Conservation (phyloP, 2,888 invertebrate species). For the Pachymerium ferrugineum region DNA sequence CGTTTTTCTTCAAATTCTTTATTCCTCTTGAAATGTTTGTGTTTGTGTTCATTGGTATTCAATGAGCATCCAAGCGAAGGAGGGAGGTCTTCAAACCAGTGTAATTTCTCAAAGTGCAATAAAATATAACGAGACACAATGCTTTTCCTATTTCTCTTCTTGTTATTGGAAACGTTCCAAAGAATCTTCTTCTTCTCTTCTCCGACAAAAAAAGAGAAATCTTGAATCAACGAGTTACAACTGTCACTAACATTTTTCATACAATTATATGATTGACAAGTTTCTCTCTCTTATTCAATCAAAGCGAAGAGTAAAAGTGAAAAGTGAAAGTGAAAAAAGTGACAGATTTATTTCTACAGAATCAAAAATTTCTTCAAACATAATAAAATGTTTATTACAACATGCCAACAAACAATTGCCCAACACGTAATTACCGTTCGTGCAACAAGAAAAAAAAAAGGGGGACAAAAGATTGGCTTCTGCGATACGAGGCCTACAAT, state of each 20-base stretch:
- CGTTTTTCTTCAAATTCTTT: too few species aligned
- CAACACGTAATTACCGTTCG: constrained; percentile 22
- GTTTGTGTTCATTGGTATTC: constrained; percentile 14
- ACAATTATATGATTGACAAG: constrained; percentile 23
- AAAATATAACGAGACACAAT: constrained; percentile 22
- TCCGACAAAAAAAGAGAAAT: background rate
- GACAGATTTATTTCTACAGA: too few species aligned
- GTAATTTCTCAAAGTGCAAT: constrained; percentile 27
- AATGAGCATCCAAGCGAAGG: constrained; percentile 24
- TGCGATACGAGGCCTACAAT: constrained; percentile 21
- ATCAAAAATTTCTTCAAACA: too few species aligned
- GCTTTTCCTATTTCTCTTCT: background rate
- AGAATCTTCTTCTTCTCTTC: too few species aligned
- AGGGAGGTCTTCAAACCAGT: constrained; percentile 3
- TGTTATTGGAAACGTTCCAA: background rate
- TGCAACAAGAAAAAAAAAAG: background rate
- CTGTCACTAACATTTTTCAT: background rate
- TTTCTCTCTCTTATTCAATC: constrained; percentile 14
- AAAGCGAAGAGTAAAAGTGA: background rate
- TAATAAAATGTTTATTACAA: constrained; percentile 20
- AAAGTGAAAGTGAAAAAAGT: too few species aligned
- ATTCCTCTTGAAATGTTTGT: too few species aligned
- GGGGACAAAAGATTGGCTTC: constrained; percentile 24
- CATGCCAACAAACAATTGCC: constrained; percentile 19
- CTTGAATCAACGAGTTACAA: constrained; percentile 1